These are phyloP conservation scores for Dugesia japonica DNA, from an alignment of 2,888 invertebrate genomes.

Conservation along the genomic window DNA sequence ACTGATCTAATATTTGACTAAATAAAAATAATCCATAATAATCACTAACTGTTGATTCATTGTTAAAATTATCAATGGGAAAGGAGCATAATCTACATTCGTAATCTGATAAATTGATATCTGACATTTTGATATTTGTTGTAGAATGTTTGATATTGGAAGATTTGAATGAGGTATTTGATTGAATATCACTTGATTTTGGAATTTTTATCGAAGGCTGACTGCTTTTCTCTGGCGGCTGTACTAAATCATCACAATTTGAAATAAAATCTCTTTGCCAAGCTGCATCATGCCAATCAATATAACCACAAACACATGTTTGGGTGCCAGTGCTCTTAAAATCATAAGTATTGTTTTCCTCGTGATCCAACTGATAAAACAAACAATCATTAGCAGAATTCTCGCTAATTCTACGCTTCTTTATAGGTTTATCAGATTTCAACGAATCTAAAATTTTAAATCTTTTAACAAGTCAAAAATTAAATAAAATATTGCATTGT, in stretches of 20 bases:
- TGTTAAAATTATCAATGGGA: neutral
- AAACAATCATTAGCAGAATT: neutral
- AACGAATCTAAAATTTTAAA: neutral
- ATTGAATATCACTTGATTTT: neutral
- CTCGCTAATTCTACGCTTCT: slow-evolving; percentile 3
- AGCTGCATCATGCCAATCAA: slow-evolving; percentile 23
- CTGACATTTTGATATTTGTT: neutral
- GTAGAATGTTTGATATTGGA: neutral
- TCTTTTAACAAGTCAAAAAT: neutral
- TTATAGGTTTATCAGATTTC: neutral
- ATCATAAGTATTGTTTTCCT: neutral
- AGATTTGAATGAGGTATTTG: neutral
- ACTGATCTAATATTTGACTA: neutral
- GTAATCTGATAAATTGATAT: slow-evolving; percentile 8
- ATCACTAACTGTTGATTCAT: neutral
- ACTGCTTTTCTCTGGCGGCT: neutral
- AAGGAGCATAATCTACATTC: neutral
- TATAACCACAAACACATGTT: slow-evolving; percentile 28
- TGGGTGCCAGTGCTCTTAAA: slow-evolving; percentile 5
- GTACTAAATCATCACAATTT: neutral
- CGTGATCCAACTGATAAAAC: neutral
- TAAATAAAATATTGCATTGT: too few species aligned
- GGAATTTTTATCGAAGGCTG: neutral
- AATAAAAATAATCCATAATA: neutral
- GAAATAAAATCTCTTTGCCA: slow-evolving; percentile 4